Base-by-base conservation (phyloP, 2,797 vertebrate species). In the Eulemur coronatus region DNA sequence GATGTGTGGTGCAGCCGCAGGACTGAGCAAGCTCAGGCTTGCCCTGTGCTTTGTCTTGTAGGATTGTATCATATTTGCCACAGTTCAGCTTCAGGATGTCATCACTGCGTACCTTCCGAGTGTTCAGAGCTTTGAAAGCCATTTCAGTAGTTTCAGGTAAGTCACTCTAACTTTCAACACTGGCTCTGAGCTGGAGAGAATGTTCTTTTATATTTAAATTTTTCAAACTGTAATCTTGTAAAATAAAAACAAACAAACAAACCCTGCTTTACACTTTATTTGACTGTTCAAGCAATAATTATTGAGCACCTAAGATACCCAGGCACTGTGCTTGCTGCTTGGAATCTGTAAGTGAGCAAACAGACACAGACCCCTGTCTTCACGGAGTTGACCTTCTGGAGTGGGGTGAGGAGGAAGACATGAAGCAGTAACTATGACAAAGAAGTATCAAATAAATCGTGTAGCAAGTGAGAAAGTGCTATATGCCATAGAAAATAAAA, bases 91-190 rank as follows among this genome's bases (percentile, higher is more conserved):
- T 94, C 33, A 97, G 96, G 0, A 7, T 98, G 89, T 98, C 98
- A 15, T 43, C 98, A 84, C 97, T 99, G 79, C 98, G 98, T 46
- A 98, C 97, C 91, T 99, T 99, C 89, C 96, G 98, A 78, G 98
- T 99, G 9, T 93, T 99, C 85, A 98, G 98, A 97, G 98, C 98
- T 91, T 97, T 99, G 91, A 99, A 99, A 96, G 98, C 98, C 3
- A 98, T 99, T 97, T 99, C 98, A 52, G 98, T 99, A n/a, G 96
- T 99, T 96, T 98, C 98, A 95, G 98, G 98, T 99, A 90, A 98
- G 97, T 65, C 96, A 4, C 7, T 69, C 7, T 13, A 24, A 13
- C 0, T 61, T 33, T 57, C 61, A 52, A 79, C 30, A 46, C 78
- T 84, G 65, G 5, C 33, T 89, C n/a, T 87, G 43, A 5, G 0